phyloP scores from a whole-genome alignment of 1,140 invertebrate species.

The Bradynema listronoti region DNA sequence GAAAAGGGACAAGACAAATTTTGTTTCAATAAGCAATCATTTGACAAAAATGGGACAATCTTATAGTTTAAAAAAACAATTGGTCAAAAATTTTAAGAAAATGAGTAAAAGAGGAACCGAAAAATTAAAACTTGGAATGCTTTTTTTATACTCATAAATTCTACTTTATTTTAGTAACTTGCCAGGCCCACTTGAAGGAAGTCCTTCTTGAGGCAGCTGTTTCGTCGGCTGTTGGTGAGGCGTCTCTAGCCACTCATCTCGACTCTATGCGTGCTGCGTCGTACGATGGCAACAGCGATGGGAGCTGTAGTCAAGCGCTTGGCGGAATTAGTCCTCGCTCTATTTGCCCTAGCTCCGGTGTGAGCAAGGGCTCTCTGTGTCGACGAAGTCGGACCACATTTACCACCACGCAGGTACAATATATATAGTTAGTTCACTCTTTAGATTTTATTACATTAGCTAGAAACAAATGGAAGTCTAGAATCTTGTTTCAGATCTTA shows the following conservation, averaged over 20 bases:
- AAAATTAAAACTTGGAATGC: background rate
- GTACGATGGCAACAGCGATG: too few relatives aligned
- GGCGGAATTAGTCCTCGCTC: background rate
- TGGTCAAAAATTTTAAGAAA: background rate
- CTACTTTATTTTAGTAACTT: background rate
- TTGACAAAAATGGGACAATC: background rate
- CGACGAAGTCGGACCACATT: conserved; percentile 27
- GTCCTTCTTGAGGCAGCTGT: conserved; percentile 3
- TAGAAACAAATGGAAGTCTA: too few relatives aligned
- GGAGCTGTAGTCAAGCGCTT: background rate
- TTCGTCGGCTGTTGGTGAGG: background rate
- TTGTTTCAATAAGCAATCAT: background rate
- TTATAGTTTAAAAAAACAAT: background rate
- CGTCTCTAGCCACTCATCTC: background rate
- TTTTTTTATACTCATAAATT: background rate
- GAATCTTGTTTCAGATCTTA: too few relatives aligned
- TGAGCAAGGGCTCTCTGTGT: conserved; percentile 18
- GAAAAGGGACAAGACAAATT: background rate
- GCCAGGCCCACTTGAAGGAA: conserved; percentile 9
- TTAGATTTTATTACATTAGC: too few relatives aligned
- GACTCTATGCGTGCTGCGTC: too few relatives aligned
- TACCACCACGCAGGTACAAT: conserved; percentile 19
- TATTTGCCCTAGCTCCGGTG: background rate
- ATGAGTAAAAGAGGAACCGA: background rate
- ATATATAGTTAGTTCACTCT: too few relatives aligned